Evolutionary conservation across 64 coral and sea anemone genomes (phyloP), one percentile per base, ranked within the genome.

Genomic region (Exaiptasia diaphana): DNA sequence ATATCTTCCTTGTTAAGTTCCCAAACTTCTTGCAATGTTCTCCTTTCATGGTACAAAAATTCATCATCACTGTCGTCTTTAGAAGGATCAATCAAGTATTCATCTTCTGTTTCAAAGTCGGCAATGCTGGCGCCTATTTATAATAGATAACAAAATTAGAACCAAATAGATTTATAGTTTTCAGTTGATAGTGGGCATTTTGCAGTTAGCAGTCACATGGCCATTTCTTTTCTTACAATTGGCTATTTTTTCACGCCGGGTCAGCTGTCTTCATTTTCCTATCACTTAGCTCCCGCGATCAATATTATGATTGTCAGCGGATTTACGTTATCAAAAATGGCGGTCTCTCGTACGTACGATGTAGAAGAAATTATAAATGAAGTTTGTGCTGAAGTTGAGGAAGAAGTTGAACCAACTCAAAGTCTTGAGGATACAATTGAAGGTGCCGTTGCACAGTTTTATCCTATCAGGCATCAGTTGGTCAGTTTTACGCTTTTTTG

Each of bases 41-140:
- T 85, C 34, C 53, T 85, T 75, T 74, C 82, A 45, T 45, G 71
- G 30, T 62, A 85, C 40, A 85, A 74, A n/a, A 85, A 85, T 57
- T 85, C 82, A 74, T 85, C 53, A 71, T 85, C 82, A 73, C 67
- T 73, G 37, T 74, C 57, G 52, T 36, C 33, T 14, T 71, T 52
- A 33, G 36, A 64, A 44, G 31, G 38, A 82, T 52, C 68, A 55
- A 85, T 24, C 38, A 85, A 73, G 68, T 46, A 42, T 61, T 27
- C 37, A 74, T 85, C 82, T 85, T 85, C 82, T 59, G 68, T 50
- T 44, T 62, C 82, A 44, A 85, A 49, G 13, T 85, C 53, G 32
- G 68, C 40, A 59, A 85, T 21, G 9, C 36, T 27, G 57, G 74
- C 39, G 49, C 82, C 82, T 54, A 48, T n/a, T n/a, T n/a, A n/a